Base-by-base conservation (phyloP, 2,797 vertebrate species). In the Furcifer pardalis region DNA sequence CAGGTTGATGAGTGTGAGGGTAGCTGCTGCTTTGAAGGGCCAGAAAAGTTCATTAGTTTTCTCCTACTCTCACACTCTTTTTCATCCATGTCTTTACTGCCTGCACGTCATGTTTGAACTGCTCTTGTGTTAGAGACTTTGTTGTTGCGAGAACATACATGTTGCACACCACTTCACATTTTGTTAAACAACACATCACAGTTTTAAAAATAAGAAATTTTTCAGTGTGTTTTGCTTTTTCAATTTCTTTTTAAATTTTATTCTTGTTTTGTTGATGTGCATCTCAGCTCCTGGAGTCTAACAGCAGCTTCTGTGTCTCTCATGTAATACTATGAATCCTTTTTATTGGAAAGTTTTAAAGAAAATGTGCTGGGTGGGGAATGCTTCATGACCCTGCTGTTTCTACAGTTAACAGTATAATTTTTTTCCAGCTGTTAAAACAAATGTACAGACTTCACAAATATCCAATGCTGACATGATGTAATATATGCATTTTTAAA, bases 341-440 rank as follows among this genome's bases (percentile, higher is more conserved):
- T 86, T 82, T 74, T 74, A 68, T 79, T 60, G n/a, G 42, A 80
- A 44, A 2, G 5, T 69, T 62, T 83, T 62, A 66, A 83, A 60
- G 56, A 71, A 49, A 72, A 49, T 32, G n/a, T n/a, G n/a, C n/a
- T n/a, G 68, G 59, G 66, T 44, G 32, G 59, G 25, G 42, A 77
- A 42, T 44, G 44, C 23, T 79, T 81, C 66, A 71, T 44, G 37
- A 63, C 30, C 46, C 66, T 37, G 46, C 79, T 66, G 59, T 63
- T 77, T 73, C 60, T 49, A 60, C 27, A 73, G 35, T 66, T 60
- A 69, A 68, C 63, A 32, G 32, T 84, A 59, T 74, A 82, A 86
- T 73, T 42, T 72, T 86, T 81, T 56, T 84, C 75, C 74, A n/a
- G 68, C 79, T 81, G 86, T 89, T 89, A 89, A 89, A 78, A 37